phyloP scores from a whole-genome alignment of 35 echinoderm and acorn worm species.

The Lytechinus variegatus region DNA sequence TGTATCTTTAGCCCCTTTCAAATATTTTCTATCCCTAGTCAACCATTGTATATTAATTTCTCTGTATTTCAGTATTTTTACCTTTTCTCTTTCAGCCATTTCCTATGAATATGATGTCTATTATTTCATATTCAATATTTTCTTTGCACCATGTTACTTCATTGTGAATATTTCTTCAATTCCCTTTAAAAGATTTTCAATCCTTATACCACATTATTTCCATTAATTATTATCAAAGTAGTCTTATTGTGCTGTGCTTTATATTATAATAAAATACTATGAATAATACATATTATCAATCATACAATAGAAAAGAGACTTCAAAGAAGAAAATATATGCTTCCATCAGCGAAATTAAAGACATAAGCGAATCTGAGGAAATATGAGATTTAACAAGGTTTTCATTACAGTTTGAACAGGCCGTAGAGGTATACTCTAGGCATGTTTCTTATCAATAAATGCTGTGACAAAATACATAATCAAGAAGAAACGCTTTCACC shows the following conservation, averaged over 20 bases:
- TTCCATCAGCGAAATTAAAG: neutral
- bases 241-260: too few relatives aligned
- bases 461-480: neutral
- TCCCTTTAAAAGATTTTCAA: neutral
- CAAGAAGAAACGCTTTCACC: slow-evolving; percentile 17
- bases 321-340: neutral
- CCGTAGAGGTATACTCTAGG: neutral
- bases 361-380: neutral
- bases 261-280: too few relatives aligned
- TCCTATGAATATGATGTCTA: neutral
- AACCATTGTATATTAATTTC: neutral
- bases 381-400: neutral
- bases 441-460: slow-evolving; percentile 14
- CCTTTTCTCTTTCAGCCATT: neutral
- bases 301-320: neutral
- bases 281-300: too few relatives aligned
- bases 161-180: neutral
- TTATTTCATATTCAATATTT: neutral
- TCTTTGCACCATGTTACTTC: too few relatives aligned
- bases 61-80: neutral
- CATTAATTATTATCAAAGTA: too few relatives aligned
- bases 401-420: neutral
- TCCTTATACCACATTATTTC: neutral
- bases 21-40: neutral
- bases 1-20: neutral